phyloP scores from a whole-genome alignment of 2,888 invertebrate genomes.

The Thymelicus acteon region DNA sequence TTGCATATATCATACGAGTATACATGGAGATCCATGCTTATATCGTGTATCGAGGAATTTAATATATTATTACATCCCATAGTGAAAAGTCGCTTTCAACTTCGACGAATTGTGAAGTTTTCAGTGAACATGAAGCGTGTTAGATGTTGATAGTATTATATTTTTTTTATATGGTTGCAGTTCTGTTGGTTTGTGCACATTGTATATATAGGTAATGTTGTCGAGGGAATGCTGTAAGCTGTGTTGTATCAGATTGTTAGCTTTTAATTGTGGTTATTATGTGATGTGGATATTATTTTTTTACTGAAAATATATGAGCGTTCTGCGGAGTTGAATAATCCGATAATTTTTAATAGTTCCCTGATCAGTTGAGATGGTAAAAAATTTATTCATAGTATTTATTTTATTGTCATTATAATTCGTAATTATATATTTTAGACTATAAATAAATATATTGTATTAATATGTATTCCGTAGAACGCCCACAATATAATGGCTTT shows the following conservation, averaged over 20 bases:
- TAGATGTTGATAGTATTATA: slow-evolving; percentile 5
- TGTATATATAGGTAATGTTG: slow-evolving; percentile 24
- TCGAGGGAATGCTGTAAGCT: slow-evolving; percentile 4
- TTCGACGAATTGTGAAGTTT: neutral
- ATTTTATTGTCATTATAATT: neutral
- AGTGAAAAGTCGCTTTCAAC: too few relatives aligned
- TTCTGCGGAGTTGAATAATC: slow-evolving; percentile 6
- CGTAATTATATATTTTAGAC: neutral
- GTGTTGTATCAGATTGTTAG: slow-evolving; percentile 28
- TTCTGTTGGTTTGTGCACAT: slow-evolving; percentile 52
- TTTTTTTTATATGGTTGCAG: slow-evolving; percentile 52
- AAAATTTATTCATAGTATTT: neutral
- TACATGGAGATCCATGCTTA: too few relatives aligned
- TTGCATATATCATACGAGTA: too few relatives aligned
- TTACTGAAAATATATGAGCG: slow-evolving; percentile 29
- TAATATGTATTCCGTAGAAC: slow-evolving; percentile 2
- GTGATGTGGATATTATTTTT: slow-evolving; percentile 31
- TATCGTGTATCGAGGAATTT: too few relatives aligned
- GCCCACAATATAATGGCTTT: slow-evolving; percentile 17
- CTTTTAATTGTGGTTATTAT: slow-evolving; percentile 26
- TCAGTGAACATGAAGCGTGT: slow-evolving; percentile 1
- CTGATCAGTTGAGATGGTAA: neutral
- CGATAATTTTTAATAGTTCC: neutral
- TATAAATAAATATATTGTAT: neutral
- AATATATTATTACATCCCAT: too few relatives aligned